Conservation (phyloP, 2,797 vertebrate genomes). For the Sarcophilus harrisii region DNA sequence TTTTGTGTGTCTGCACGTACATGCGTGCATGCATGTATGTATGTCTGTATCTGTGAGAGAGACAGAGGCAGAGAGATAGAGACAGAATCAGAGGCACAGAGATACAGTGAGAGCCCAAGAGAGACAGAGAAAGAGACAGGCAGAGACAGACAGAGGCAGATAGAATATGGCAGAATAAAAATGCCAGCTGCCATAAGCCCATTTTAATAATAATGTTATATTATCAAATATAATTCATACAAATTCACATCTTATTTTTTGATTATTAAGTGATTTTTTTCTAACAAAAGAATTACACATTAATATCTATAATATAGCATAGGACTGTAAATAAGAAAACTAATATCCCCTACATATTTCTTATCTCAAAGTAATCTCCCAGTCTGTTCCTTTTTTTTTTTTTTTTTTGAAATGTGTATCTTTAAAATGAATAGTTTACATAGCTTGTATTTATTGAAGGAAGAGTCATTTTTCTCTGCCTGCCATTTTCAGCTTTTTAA, state of each 20-base stretch:
- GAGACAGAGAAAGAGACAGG: too few species aligned
- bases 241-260: neutral
- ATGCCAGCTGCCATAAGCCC: neutral
- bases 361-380: constrained; percentile 42
- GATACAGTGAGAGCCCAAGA: too few species aligned
- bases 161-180: neutral
- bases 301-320: constrained; percentile 1
- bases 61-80: too few species aligned
- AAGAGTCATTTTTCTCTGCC: constrained; percentile 5
- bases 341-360: neutral
- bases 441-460: constrained; percentile 31
- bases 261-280: constrained; percentile 29
- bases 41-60: neutral
- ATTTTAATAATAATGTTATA: constrained; percentile 14
- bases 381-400: neutral
- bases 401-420: constrained; percentile 39
- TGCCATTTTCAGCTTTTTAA: constrained; percentile 58
- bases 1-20: neutral
- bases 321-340: neutral
- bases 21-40: neutral
- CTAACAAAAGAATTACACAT: constrained; percentile 1
- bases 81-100: too few species aligned
- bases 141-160: neutral
- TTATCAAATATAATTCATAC: neutral
- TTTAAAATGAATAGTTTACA: constrained; percentile 48